Base-by-base conservation (phyloP, 2,797 vertebrate species). In the Rhinogobio ventralis region DNA sequence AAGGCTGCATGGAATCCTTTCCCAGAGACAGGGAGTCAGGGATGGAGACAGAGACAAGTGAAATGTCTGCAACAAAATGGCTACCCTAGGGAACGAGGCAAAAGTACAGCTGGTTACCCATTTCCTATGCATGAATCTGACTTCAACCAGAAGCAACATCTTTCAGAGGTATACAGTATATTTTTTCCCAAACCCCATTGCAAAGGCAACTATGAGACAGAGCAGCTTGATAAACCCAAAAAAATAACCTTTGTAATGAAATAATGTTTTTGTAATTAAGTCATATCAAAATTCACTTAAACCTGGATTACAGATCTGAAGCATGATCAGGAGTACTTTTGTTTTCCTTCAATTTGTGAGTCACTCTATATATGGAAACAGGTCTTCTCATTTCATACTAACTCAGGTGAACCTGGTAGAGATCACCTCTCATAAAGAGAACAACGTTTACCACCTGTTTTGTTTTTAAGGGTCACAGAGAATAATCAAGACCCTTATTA, bases 161-260 rank as follows among this genome's bases (percentile, higher is more conserved):
- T 87, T 88, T 77, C 82, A 91, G 92, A 92, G 87, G 91, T 90
- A 90, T 91, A 91, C 88, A 90, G 83, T 84, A 86, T 82, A 89
- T 89, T 88, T 90, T 85, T 88, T 42, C 89, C 82, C 86, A 83
- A 75, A 87, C 91, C 91, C 88, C 88, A 89, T 91, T 91, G 92
- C 91, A 30, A 96, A 95, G 95, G 95, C 95, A 95, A 95, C 94
- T 91, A 91, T 88, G 78, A 88, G 85, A 86, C 91, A 90, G 92
- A 93, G 92, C 91, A 94, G 93, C 93, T 92, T 90, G 89, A 92
- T 89, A 82, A 90, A 91, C 90, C 86, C 85, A 87, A 84, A 80
- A 60, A 89, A 78, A 79, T 75, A 62, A 79, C 57, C 23, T 55
- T 72, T 80, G 82, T 78, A 79, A 85, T 74, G 67, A 85, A 81